Evolutionary conservation across 1,140 invertebrate species (phyloP), one percentile per base, ranked within the genome.

Genomic region (Aphelenchoides besseyi): DNA sequence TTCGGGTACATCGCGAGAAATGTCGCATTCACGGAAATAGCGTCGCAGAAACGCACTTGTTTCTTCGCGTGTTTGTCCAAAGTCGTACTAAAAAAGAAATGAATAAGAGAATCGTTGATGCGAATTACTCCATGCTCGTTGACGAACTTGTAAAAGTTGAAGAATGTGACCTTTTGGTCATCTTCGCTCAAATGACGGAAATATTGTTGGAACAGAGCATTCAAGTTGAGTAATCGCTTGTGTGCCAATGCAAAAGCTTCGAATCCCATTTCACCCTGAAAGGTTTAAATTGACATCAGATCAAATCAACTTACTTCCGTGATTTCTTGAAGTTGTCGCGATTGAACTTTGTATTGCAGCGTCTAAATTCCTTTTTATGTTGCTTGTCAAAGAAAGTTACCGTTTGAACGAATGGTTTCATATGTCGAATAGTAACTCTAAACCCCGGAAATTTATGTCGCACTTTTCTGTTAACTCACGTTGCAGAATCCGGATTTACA

Each of bases 321-420:
- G 12, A 84, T 70, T 69, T 84, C 80, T 64, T 84, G 82, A 9
- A 82, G 64, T 48, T 80, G 77, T 36, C 76, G 77, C 8, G 81
- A 80, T 48, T 74, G 70, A 12, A 82, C 75, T 74, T 83, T 83
- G 69, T 67, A 84, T 72, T 83, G 82, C 18, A 83, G n/a, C n/a
- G n/a, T n/a, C n/a, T n/a, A n/a, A n/a, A n/a, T n/a, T n/a, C n/a
- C n/a, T n/a, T n/a, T n/a, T n/a, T n/a, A n/a, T n/a, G n/a, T n/a
- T n/a, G n/a, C n/a, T n/a, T n/a, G n/a, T n/a, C n/a, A n/a, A n/a
- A n/a, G n/a, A n/a, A n/a, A n/a, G 63, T 35, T 63, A 33, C 81
- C 0, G 80, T 78, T 71, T 83, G 82, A 35, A 84, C 79, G 55
- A 85, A 83, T 12, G 82, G 82, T 68, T 84, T 83, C 83, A 83